phyloP scores from a whole-genome alignment of 2,797 vertebrate species.

The Coranthus polyacanthus region DNA sequence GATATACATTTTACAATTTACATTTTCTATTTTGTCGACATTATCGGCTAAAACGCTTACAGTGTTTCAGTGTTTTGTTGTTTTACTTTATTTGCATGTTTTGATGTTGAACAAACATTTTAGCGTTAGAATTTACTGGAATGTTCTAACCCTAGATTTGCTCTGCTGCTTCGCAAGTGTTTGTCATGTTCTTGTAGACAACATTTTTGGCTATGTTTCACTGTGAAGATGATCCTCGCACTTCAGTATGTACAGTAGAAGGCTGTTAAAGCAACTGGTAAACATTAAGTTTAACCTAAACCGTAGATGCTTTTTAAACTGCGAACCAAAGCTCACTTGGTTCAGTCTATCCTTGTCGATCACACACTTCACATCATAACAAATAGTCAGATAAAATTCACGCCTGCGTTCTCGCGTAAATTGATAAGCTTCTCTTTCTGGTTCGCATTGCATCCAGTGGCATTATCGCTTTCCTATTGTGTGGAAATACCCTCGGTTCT shows the following conservation, averaged over 20 bases:
- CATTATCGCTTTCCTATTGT: conserved; percentile 44
- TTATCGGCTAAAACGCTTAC: no score
- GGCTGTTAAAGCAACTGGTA: neutral
- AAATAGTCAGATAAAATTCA: conserved; percentile 22
- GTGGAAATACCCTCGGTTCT: conserved; percentile 72
- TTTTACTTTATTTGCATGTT: no score
- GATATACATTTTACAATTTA: no score
- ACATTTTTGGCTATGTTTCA: no score
- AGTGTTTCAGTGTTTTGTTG: no score
- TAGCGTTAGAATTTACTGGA: no score
- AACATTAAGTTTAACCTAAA: neutral
- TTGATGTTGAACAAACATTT: no score
- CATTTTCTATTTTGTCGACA: no score
- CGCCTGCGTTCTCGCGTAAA: conserved; percentile 32
- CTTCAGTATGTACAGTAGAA: neutral
- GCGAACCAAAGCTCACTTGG: conserved; percentile 15
- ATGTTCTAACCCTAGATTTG: no score
- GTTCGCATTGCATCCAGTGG: conserved; percentile 32
- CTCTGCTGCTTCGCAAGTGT: no score
- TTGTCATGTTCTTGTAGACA: no score
- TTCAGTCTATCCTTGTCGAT: conserved; percentile 1
- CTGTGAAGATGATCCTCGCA: no score
- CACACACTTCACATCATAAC: conserved; percentile 22
- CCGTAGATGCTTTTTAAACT: conserved; percentile 9
- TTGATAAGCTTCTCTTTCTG: conserved; percentile 40